These are phyloP conservation scores for Agriopis leucophaearia DNA, from an alignment of 2,888 invertebrate species.

Conservation along the genomic window DNA sequence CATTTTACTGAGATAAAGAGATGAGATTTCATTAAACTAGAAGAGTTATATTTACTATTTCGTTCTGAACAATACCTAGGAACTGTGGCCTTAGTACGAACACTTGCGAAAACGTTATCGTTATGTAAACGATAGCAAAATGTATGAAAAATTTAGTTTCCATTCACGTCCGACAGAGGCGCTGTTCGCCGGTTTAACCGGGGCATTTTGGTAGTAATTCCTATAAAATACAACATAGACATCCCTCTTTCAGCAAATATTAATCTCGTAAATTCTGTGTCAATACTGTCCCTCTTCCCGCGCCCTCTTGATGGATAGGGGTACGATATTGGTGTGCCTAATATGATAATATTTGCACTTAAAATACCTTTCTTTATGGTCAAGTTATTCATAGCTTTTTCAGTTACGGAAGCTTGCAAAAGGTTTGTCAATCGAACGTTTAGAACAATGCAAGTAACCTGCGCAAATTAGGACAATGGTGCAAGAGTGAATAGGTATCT, in stretches of 20 bases:
- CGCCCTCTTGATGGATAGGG: conserved; percentile 77
- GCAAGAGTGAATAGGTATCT: too few relatives aligned
- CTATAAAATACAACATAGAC: conserved; percentile 31
- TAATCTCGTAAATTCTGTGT: conserved; percentile 82
- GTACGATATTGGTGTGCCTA: conserved; percentile 68
- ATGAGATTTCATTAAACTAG: too few relatives aligned
- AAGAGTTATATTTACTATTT: too few relatives aligned
- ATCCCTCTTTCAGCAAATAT: conserved; percentile 73
- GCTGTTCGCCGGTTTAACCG: too few relatives aligned
- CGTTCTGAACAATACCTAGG: too few relatives aligned
- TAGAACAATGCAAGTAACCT: background rate
- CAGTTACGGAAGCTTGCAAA: conserved; percentile 3
- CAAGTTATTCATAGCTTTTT: conserved; percentile 42
- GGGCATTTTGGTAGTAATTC: background rate
- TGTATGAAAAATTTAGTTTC: too few relatives aligned
- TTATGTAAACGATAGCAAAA: too few relatives aligned
- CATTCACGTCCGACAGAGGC: too few relatives aligned
- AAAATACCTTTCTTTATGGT: conserved; percentile 55
- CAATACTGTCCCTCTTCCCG: conserved; percentile 63
- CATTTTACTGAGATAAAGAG: too few relatives aligned
- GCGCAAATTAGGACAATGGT: background rate
- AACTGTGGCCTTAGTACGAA: too few relatives aligned
- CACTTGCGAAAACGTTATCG: too few relatives aligned
- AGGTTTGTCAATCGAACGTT: background rate
- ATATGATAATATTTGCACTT: conserved; percentile 68